A percentile compares a stretch with the other conserved stretches of the same genome.
These are phyloP conservation scores for Petrocephalus sullivani DNA, from an alignment of 2,797 vertebrate genomes.

Conservation along the genomic window DNA sequence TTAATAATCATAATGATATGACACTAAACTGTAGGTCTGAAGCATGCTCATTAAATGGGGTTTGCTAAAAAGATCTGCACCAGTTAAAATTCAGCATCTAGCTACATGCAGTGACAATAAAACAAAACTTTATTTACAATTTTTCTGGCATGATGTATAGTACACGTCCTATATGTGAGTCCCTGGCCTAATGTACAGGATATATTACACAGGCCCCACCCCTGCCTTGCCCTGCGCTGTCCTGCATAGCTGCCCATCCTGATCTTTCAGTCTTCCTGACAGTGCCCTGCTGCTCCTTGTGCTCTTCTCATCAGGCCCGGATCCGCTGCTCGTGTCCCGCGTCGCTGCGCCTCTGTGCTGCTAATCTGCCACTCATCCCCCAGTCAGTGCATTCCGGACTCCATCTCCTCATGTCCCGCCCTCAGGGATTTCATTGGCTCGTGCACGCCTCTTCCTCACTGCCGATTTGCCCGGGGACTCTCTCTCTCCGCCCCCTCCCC, in stretches of 20 bases:
- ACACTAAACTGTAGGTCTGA: constrained; percentile 71
- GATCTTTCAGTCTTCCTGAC: constrained; percentile 8
- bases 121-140: constrained; percentile 64
- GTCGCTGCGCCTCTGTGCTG: constrained; percentile 24
- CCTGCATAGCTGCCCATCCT: constrained; percentile 10
- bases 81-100: constrained; percentile 66
- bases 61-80: constrained; percentile 68
- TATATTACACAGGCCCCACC: constrained; percentile 56
- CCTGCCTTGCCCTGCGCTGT: neutral
- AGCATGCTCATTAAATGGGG: constrained; percentile 64
- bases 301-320: constrained; percentile 39
- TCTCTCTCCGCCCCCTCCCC: constrained; percentile 40
- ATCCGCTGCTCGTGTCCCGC: neutral
- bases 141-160: constrained; percentile 65
- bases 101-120: constrained; percentile 77
- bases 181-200: constrained; percentile 58
- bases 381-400: constrained; percentile 37
- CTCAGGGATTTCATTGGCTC: constrained; percentile 48
- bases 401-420: constrained; percentile 38
- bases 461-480: constrained; percentile 38
- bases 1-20: constrained; percentile 58
- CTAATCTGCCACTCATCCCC: constrained; percentile 19
- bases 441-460: constrained; percentile 34
- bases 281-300: constrained; percentile 34
- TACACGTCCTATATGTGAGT: constrained; percentile 60